Percentiles rank a stretch among this genome's conserved stretches.
Evolutionary conservation across 2,797 vertebrate genomes (phyloP).

Genomic region (Silurus aristotelis): DNA sequence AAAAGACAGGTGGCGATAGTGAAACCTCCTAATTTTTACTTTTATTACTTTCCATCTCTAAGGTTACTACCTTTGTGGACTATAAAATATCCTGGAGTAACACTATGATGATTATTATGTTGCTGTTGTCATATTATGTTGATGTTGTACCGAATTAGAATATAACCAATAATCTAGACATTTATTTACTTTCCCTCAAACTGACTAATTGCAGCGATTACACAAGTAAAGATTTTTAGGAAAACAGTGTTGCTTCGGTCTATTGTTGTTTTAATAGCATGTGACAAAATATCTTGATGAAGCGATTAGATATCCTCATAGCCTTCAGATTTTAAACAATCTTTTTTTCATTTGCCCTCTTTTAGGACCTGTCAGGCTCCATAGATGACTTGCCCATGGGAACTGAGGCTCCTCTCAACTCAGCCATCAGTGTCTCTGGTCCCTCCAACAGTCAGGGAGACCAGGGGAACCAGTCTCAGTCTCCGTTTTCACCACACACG

Average conservation of each 20-base stretch:
- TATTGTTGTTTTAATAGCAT: neutral
- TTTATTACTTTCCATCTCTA: neutral
- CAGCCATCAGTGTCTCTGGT: constrained; percentile 81
- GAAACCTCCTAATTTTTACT: neutral
- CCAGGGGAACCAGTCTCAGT: constrained; percentile 88
- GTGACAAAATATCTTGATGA: neutral
- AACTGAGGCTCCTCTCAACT: constrained; percentile 88
- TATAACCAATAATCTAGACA: neutral
- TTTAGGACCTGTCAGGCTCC: constrained; percentile 91
- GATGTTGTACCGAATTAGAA: neutral
- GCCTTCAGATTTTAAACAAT: neutral
- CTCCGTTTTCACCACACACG: constrained; percentile 90
- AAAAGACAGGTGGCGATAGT: neutral
- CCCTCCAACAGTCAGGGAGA: constrained; percentile 88
- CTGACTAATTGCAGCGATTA: neutral
- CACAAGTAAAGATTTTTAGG: neutral
- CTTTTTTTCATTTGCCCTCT: neutral
- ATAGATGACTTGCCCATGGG: constrained; percentile 93
- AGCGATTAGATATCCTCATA: neutral
- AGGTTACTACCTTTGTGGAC: neutral
- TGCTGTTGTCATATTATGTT: neutral
- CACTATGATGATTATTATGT: neutral
- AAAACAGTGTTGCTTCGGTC: neutral
- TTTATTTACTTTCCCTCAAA: neutral
- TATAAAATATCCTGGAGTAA: neutral